Percentiles rank a stretch among this genome's conserved stretches.
These are phyloP conservation scores for Pitta sordida DNA, from an alignment of 2,113 vertebrate species.

Conservation along the genomic window DNA sequence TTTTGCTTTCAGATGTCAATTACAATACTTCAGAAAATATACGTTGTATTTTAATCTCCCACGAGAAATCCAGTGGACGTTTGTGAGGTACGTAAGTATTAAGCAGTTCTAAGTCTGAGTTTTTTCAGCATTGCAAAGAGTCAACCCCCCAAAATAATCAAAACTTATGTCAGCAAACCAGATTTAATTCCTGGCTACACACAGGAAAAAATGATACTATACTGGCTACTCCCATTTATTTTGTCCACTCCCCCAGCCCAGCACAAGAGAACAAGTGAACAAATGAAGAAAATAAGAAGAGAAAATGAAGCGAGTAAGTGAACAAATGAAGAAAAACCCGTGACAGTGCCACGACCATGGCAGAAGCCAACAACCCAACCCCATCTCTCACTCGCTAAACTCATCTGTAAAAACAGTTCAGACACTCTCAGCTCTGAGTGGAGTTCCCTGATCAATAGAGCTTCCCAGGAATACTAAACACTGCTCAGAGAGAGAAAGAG, in stretches of 20 bases:
- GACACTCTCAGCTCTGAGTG: not conserved
- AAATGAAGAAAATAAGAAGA: no score
- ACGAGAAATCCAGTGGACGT: not conserved
- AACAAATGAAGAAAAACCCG: not conserved
- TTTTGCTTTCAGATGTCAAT: not conserved
- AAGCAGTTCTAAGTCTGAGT: not conserved
- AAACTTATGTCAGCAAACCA: not conserved
- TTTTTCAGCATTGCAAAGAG: not conserved
- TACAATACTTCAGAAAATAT: not conserved
- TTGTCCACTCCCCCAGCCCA: no score
- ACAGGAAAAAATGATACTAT: accelerated
- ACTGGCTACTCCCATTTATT: not conserved
- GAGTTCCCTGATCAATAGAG: not conserved
- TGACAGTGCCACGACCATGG: accelerated
- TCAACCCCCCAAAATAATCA: not conserved
- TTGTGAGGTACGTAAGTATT: not conserved
- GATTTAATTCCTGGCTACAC: not conserved
- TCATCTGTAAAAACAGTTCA: not conserved
- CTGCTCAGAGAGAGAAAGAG: not conserved
- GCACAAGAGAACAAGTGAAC: no score
- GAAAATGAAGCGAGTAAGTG: accelerated
- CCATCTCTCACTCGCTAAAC: not conserved
- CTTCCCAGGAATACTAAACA: not conserved
- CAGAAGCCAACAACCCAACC: not conserved
- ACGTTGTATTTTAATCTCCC: not conserved